Percentiles rank a stretch among this genome's conserved stretches.
phyloP scores from a whole-genome alignment of 2,888 invertebrate genomes.

The Craniophora ligustri region DNA sequence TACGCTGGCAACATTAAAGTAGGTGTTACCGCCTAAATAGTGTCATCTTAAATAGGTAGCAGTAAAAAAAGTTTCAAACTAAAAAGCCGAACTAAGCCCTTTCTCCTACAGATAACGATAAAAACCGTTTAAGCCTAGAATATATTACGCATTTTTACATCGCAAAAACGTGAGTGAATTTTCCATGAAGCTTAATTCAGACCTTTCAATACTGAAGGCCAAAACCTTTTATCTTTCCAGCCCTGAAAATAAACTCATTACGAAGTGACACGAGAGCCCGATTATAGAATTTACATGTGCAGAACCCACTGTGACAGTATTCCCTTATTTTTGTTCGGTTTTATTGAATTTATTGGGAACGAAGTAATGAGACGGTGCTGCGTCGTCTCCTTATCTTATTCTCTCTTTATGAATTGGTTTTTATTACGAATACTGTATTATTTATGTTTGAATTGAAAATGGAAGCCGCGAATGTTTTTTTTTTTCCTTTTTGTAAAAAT shows the following conservation, averaged over 20 bases:
- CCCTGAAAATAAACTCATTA: conserved; percentile 64
- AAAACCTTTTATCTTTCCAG: conserved; percentile 60
- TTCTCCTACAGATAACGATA: conserved; percentile 25
- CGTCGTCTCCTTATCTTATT: conserved; percentile 25
- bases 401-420: conserved; percentile 18
- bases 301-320: conserved; percentile 36
- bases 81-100: neutral
- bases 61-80: neutral
- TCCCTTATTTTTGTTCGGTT: conserved; percentile 37
- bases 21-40: too few relatives aligned
- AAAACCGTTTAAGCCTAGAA: conserved; percentile 34
- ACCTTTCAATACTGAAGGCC: conserved; percentile 56
- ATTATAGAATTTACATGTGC: conserved; percentile 51
- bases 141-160: conserved; percentile 45
- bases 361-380: conserved; percentile 30
- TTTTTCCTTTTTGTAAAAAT: too few relatives aligned
- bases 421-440: conserved; percentile 27
- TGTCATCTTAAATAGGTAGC: too few relatives aligned
- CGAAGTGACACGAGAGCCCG: conserved; percentile 59
- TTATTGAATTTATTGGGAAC: conserved; percentile 50
- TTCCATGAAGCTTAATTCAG: conserved; percentile 48
- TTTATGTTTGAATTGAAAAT: neutral
- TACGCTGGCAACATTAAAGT: too few relatives aligned
- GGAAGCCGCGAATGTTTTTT: too few relatives aligned
- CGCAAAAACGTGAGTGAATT: conserved; percentile 37